A percentile compares a stretch with the other conserved stretches of the same genome.
phyloP scores from a whole-genome alignment of 2,888 invertebrate genomes.

The Sarcophaga variegata region DNA sequence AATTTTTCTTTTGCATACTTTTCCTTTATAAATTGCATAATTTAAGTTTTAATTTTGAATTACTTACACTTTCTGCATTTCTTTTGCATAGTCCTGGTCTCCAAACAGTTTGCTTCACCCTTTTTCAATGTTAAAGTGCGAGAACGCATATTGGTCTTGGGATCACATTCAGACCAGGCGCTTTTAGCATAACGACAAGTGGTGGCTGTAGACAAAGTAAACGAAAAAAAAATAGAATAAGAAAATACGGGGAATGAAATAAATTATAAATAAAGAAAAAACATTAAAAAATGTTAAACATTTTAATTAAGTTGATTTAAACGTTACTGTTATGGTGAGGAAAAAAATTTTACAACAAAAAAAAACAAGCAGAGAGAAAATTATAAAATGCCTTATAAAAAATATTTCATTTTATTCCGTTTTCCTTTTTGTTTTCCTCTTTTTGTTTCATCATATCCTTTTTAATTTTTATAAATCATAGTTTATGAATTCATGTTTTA shows the following conservation, averaged over 20 bases:
- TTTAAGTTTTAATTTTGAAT: neutral
- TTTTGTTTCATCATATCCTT: slow-evolving; percentile 13
- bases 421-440: slow-evolving; percentile 19
- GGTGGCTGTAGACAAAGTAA: slow-evolving; percentile 77
- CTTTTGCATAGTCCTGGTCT: slow-evolving; percentile 92
- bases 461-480: slow-evolving; percentile 48
- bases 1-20: no score
- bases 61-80: slow-evolving; percentile 93
- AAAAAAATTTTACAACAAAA: neutral
- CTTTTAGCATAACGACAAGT: slow-evolving; percentile 93
- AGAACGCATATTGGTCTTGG: slow-evolving; percentile 90
- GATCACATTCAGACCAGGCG: slow-evolving; percentile 93
- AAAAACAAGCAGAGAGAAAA: neutral
- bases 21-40: neutral
- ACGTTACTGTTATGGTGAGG: neutral
- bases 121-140: slow-evolving; percentile 93
- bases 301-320: slow-evolving; percentile 45
- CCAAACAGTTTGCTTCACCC: slow-evolving; percentile 90
- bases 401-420: neutral
- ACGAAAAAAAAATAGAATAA: slow-evolving; percentile 7
- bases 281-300: slow-evolving; percentile 15
- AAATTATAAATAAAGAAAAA: slow-evolving; percentile 29
- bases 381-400: neutral
- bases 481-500: slow-evolving; percentile 33
- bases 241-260: neutral